Conservation (phyloP, 2,888 invertebrate species). For the Pimpla rufipes region DNA sequence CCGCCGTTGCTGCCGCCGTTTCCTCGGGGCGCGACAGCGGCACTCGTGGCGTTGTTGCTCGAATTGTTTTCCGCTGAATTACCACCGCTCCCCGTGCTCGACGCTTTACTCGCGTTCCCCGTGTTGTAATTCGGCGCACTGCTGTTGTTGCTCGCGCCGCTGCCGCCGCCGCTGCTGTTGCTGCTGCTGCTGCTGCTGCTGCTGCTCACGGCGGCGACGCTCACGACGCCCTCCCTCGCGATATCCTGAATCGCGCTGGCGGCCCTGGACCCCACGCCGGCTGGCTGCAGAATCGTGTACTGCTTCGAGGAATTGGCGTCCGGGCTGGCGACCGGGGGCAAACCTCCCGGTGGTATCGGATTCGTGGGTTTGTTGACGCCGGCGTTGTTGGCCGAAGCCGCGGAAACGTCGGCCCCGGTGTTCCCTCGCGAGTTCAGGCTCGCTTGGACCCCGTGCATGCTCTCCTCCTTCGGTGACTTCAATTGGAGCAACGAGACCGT, state of each 20-base stretch:
- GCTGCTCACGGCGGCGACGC: slow-evolving; percentile 87
- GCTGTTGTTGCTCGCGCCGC: slow-evolving; percentile 68
- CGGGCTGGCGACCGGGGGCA: slow-evolving; percentile 85
- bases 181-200: slow-evolving; percentile 84
- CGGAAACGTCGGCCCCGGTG: slow-evolving; percentile 71
- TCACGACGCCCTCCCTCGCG: slow-evolving; percentile 89
- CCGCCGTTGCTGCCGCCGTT: slow-evolving; percentile 63
- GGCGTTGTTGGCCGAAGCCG: slow-evolving; percentile 77
- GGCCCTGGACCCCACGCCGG: slow-evolving; percentile 92
- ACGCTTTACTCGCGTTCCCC: slow-evolving; percentile 53
- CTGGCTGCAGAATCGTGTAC: slow-evolving; percentile 95
- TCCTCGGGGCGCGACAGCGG: slow-evolving; percentile 28
- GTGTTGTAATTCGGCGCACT: slow-evolving; percentile 66
- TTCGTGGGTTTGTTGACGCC: slow-evolving; percentile 70
- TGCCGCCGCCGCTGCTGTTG: slow-evolving; percentile 85
- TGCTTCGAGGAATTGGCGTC: slow-evolving; percentile 89
- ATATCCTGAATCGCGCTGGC: slow-evolving; percentile 94
- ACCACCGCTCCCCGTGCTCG: slow-evolving; percentile 65
- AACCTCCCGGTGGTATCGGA: slow-evolving; percentile 77
- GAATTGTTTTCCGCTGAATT: slow-evolving; percentile 52
- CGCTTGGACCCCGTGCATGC: slow-evolving; percentile 71
- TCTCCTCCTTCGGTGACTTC: slow-evolving; percentile 85
- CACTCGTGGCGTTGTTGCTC: slow-evolving; percentile 48
- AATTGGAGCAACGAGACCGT: slow-evolving; percentile 85
- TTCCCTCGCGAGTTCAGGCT: slow-evolving; percentile 33